Base-by-base conservation (phyloP, 2,113 vertebrate genomes). In the Rhinolophus sinicus region DNA sequence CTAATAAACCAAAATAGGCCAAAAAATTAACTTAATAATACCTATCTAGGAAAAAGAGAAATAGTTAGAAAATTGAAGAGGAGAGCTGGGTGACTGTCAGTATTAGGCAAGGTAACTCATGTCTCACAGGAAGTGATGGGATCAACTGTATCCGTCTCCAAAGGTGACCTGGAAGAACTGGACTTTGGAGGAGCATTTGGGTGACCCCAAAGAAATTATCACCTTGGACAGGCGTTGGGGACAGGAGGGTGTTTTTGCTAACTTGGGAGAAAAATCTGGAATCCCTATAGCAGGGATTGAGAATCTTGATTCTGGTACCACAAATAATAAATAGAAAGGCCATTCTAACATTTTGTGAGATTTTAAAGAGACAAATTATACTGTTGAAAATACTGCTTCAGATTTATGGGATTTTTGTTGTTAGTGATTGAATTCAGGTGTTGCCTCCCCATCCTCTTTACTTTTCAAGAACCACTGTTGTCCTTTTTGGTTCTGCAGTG, bases 251-350 rank as follows among this genome's bases (percentile, higher is more conserved):
- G 10, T 22, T 94, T 56, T 47, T 4, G 44, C 47, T 95, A 35
- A 19, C 67, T 56, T 89, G n/a, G 72, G 52, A 90, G 62, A 88
- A 96, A 64, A 84, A 70, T 75, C 69, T 81, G 15, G 44, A 77
- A 80, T 82, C 28, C 12, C 67, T 47, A 24, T 78, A 77, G 30
- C 40, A 75, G 72, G 16, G 33, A 19, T 38, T 72, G 22, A 84
- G 78, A 90, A n/a, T 58, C 58, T 90, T 92, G 26, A 90, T 72
- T 88, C 56, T 81, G 77, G 44, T 78, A 33, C 38, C 14, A 26
- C 35, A 80, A 7, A 52, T 64, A 76, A 12, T 82, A 62, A 69
- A n/a, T 90, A 83, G 86, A 65, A 86, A 94, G n/a, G 28, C 70
- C 40, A 3, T 73, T 35, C 50, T 87, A 70, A 89, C 13, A 69